Percentiles rank a stretch among this genome's conserved stretches.
Evolutionary conservation across 2,113 vertebrate genomes (phyloP).

Genomic region (Onychostoma macrolepis): DNA sequence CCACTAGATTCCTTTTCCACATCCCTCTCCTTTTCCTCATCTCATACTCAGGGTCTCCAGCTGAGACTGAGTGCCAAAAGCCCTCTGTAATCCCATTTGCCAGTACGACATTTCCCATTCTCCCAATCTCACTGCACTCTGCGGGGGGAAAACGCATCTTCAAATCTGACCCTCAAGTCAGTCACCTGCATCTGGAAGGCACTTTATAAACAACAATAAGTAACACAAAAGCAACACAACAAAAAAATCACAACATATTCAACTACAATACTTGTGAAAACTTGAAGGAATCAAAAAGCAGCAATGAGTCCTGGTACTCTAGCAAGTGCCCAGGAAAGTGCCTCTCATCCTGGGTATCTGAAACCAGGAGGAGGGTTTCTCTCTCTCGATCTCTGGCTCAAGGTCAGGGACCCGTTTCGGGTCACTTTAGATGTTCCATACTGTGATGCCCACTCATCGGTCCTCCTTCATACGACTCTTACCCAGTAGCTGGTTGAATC

Average conservation of each 20-base stretch:
- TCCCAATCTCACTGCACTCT: conserved; percentile 35
- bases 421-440: background rate
- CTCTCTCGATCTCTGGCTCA: background rate
- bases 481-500: background rate
- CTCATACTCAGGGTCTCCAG: conserved; percentile 45
- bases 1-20: conserved; percentile 27
- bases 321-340: conserved; percentile 20
- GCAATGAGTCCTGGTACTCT: background rate
- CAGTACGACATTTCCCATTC: conserved; percentile 46
- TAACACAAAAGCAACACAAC: conserved; percentile 48
- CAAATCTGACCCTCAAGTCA: conserved; percentile 54
- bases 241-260: conserved; percentile 37
- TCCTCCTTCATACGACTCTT: background rate
- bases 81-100: conserved; percentile 47
- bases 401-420: background rate
- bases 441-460: conserved; percentile 12
- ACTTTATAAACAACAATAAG: conserved; percentile 74
- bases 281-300: conserved; percentile 34
- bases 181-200: conserved; percentile 78
- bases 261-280: conserved; percentile 14
- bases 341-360: conserved; percentile 26
- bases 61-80: conserved; percentile 68
- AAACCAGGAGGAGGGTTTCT: conserved; percentile 13
- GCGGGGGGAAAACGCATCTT: background rate
- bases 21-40: conserved; percentile 26